Percentiles rank a stretch among this genome's conserved stretches.
These are phyloP conservation scores for Alca torda DNA, from an alignment of 2,797 vertebrate genomes.

Conservation along the genomic window DNA sequence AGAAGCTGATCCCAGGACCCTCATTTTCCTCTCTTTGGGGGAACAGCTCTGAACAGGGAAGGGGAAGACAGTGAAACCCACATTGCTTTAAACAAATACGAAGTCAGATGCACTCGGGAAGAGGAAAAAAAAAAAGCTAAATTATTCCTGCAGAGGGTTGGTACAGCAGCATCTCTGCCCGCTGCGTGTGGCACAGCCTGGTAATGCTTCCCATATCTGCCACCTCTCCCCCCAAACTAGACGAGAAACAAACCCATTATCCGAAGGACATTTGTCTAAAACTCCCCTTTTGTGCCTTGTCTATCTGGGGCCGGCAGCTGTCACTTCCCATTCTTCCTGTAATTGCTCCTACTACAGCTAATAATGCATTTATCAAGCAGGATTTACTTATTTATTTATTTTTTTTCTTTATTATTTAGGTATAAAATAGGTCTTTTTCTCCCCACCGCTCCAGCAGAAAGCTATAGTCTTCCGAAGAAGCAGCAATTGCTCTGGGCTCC, in stretches of 20 bases:
- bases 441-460: constrained; percentile 8
- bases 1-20: not conserved
- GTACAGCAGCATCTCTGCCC: not conserved
- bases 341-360: constrained; percentile 70
- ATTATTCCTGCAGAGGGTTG: constrained; percentile 2
- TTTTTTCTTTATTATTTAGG: constrained; percentile 46
- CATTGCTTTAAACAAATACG: not conserved
- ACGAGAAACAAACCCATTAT: constrained; percentile 64
- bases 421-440: constrained; percentile 13
- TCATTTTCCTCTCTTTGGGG: not conserved
- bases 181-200: not conserved
- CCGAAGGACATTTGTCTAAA: constrained; percentile 60
- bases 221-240: not conserved
- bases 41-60: not conserved
- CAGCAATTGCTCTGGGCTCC: not conserved
- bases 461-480: not conserved
- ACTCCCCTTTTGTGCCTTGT: constrained; percentile 60
- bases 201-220: not conserved
- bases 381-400: constrained; percentile 61
- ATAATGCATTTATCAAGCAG: constrained; percentile 65
- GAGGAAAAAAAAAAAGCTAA: not conserved
- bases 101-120: not conserved
- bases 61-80: not conserved
- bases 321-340: constrained; percentile 67
- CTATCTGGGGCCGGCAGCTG: constrained; percentile 74